Base-by-base conservation (phyloP, 2,797 vertebrate species). In the Acridotheres tristis region DNA sequence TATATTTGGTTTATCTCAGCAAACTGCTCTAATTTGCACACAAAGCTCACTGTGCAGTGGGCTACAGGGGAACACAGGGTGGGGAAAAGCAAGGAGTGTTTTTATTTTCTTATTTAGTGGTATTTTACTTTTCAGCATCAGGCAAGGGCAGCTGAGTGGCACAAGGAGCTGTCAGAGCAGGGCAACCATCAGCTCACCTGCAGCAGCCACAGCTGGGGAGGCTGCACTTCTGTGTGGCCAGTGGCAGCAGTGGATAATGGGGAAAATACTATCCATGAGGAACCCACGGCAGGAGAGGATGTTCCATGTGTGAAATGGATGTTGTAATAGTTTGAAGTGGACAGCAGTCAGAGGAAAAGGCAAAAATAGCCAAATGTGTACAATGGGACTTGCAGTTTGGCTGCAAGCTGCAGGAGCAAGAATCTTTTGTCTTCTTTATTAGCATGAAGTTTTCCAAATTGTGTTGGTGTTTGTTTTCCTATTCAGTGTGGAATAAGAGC, bases 121-220 rank as follows among this genome's bases (percentile, higher is more conserved):
- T 47, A 23, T 73, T 87, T 87, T 9, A 27, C 40, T 45, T 71
- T 50, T n/a, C 55, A 76, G 58, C 55, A 32, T 48, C 26, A 73
- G 59, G 58, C 36, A 59, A 0, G 0, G 14, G 68, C 2, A 1
- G 59, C 45, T 43, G 72, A 71, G 45, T 4, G 2, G 2, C 10
- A 2, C 40, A 21, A 53, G 21, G 62, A 63, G 69, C 58, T 88
- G 66, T 30, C 54, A 73, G 77, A 66, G 43, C 43, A 62, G 7
- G 11, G 17, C 34, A 43, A 11, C 19, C 22, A 13, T 16, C n/a
- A 30, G 30, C 66, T 85, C 63, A 47, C 42, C 81, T 61, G 63
- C 67, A 77, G 78, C 72, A 89, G 72, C 5, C 1, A 16, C 0
- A 27, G 48, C 26, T 26, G 40, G 20, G 30, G 22, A 18, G 42